A percentile compares a stretch with the other conserved stretches of the same genome.
Evolutionary conservation across 2,888 invertebrate species (phyloP).

Genomic region (Cinara cedri): DNA sequence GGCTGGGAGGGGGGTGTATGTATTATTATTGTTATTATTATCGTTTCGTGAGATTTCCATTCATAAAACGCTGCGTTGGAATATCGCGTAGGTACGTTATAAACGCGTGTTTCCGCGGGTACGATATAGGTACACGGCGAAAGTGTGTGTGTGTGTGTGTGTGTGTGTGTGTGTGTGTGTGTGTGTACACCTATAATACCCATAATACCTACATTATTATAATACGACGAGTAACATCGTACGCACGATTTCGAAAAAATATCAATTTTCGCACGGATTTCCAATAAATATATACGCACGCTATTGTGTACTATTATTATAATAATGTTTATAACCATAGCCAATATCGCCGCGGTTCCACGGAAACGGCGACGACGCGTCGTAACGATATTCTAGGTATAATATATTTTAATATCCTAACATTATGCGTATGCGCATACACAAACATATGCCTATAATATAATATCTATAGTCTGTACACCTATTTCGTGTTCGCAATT

Average conservation of each 20-base stretch:
- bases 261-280: conserved; percentile 21
- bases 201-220: not conserved
- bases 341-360: no score
- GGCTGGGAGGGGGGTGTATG: not conserved
- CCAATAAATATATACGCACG: no score
- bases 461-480: no score
- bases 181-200: no score
- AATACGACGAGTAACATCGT: not conserved
- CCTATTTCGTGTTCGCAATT: no score
- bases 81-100: not conserved
- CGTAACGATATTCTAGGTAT: no score
- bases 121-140: not conserved
- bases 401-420: no score
- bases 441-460: no score
- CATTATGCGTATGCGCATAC: no score
- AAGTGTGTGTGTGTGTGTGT: not conserved
- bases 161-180: not conserved
- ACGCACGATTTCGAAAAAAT: conserved; percentile 23
- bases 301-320: no score
- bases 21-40: conserved; percentile 17
- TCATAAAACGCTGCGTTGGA: conserved; percentile 26
- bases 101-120: not conserved
- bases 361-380: no score
- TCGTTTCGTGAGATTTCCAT: conserved; percentile 19
- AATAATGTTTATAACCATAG: no score